Base-by-base conservation (phyloP, 1,140 invertebrate genomes). In the Sitodiplosis mosellana region DNA sequence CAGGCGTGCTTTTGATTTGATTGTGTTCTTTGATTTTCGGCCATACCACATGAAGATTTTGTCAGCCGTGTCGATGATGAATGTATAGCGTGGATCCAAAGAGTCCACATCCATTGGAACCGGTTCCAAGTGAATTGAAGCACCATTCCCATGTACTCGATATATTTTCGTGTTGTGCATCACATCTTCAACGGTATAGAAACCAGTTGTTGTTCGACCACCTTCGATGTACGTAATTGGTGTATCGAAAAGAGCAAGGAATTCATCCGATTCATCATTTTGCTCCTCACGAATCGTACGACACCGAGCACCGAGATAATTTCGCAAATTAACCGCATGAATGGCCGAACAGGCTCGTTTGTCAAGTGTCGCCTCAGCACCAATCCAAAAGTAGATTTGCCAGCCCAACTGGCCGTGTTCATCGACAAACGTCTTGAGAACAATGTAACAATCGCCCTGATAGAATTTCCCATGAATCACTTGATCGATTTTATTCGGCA, bases 301-400 rank as follows among this genome's bases (percentile, higher is more conserved):
- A 66, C 87, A 89, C 53, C 88, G 80, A 5, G 95, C 93, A 11
- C 93, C 92, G 15, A 99, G 70, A 63, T 87, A 83, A 63, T 99
- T 99, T 34, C 95, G 71, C 38, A 99, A 71, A 70, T 99, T 97
- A 0, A 99, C 96, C 8, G 95, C 93, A 70, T 99, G 96, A 59
- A 99, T 99, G 1, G 96, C 96, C 2, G 96, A 84, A 69, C 95
- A 99, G 6, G 95, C 94, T 55, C 90, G 80, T 69, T 99, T 99
- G 66, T 99, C 96, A 56, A 99, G 65, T 5, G 93, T 85, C 14
- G 93, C 84, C 64, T 94, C 87, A 54, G 85, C 83, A 37, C 96
- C 96, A 59, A 99, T 99, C 94, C 94, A 99, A 62, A 97, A 99
- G 69, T 84, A 98, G 56, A 99, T 99, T 56, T 91, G 79, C 89